Base-by-base conservation (phyloP, 2,888 invertebrate species). In the Drosophila antonietae region DNA sequence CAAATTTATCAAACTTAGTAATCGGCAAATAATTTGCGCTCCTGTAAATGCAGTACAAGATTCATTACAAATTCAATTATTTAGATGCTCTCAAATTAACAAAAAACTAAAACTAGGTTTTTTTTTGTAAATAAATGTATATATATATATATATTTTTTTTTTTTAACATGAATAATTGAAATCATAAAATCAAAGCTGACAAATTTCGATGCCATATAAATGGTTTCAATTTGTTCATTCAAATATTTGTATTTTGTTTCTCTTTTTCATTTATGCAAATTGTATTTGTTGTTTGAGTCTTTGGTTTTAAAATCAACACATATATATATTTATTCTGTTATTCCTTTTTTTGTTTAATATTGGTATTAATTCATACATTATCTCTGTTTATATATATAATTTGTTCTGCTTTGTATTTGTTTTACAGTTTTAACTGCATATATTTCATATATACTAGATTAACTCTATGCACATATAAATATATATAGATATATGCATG, bases 281-380 rank as follows among this genome's bases (percentile, higher is more conserved):
- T 65, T 78, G 68, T 70, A 59, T 70, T 73, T 80, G 68, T 73
- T 62, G 73, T 78, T 87, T 88, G 88, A 88, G 88, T 88, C 87
- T 88, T 88, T 88, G 86, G 85, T 80, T 87, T 77, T 88, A 73
- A 83, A 88, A 80, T 81, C 83, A 83, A 82, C 84, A 81, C 73
- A 77, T 82, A 73, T 56, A 49, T 61, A 69, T 75, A 28, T 28
- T 28, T 28, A 28, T 33, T 69, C 66, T 78, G 68, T 51, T 57
- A 47, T 76, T 68, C 6, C 6, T 68, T 20, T 47, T 56, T 77
- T 64, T n/a, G 55, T 63, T 74, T 68, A 68, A 70, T 74, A 71
- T 69, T 67, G 52, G 55, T 80, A 70, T 72, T 63, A 58, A 66
- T 69, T 69, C 73, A 76, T 73, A 65, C 60, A 76, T 69, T 52